These are phyloP conservation scores for Pitangus sulphuratus DNA, from an alignment of 2,797 vertebrate genomes.

Conservation along the genomic window DNA sequence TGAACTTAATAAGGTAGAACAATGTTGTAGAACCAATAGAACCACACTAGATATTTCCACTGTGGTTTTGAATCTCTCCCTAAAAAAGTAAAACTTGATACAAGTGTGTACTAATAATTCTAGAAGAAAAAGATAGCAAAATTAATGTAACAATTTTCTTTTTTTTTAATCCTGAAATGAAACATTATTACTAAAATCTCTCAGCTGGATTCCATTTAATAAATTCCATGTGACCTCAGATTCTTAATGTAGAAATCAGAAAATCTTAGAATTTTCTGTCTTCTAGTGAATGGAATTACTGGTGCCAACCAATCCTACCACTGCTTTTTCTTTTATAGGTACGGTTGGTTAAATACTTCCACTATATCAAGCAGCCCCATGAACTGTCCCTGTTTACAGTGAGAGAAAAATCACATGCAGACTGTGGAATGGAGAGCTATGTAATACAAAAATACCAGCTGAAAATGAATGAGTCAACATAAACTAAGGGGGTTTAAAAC, in stretches of 20 bases:
- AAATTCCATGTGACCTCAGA: not conserved
- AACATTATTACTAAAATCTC: not conserved
- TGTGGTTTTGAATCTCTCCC: not conserved
- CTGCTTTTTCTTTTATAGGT: not conserved
- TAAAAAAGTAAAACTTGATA: not conserved
- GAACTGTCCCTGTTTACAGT: not conserved
- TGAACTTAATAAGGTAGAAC: not conserved
- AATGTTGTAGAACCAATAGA: not conserved
- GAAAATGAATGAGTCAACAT: not conserved
- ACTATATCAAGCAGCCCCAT: not conserved
- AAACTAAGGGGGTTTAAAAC: not conserved
- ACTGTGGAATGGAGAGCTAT: not conserved
- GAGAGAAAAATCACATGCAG: not conserved
- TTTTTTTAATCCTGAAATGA: not conserved
- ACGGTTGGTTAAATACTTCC: not conserved
- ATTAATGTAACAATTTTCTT: not conserved
- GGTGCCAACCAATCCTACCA: not conserved
- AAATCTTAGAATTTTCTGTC: not conserved
- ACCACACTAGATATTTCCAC: not conserved
- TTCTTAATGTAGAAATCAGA: accelerated
- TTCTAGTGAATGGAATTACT: not conserved
- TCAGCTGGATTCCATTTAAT: not conserved
- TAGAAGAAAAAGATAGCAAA: not conserved
- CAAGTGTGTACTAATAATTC: not conserved
- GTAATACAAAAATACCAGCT: not conserved